Base-by-base conservation (phyloP, 1,140 invertebrate species). In the Tetramorium parvispinum region DNA sequence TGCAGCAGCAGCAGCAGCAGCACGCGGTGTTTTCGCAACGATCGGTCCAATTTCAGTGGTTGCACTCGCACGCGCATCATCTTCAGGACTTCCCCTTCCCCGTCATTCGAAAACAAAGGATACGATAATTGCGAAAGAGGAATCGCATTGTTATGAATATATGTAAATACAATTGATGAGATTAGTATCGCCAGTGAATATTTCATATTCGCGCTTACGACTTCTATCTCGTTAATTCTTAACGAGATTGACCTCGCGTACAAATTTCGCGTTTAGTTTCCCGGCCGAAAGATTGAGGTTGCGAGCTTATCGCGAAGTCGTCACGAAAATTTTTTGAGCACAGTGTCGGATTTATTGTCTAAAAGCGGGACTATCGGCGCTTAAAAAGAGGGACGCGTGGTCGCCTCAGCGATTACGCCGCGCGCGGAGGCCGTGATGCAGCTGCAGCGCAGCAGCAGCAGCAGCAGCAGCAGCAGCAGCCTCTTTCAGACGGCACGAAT, bases 11-110 rank as follows among this genome's bases (percentile, higher is more conserved):
- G 61, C 78, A 18, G 68, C 70, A 11, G 8, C 8, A 61, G 18
- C 21, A 46, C 21, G 61, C 66, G n/a, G 53, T 53, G 51, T 70
- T 90, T 90, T 87, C 59, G 75, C 88, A 86, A 87, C 86, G 70
- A 88, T 89, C 57, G 79, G 86, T 90, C 89, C 89, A 90, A 91
- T 90, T 90, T 88, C 77, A 87, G 51, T 32, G 49, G 61, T 55
- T n/a, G 46, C 55, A 32, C 27, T 51, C 71, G 53, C 66, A n/a
- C 61, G 51, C 18, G 21, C 70, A 24, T 49, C 24, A 43, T 18
- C 46, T 87, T 24, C 11, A 27, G 24, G 16, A 13, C 24, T 51
- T 37, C 27, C n/a, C 21, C 27, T 21, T 32, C 11, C 11, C n/a
- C 16, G 21, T 46, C 6, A 43, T 7, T 18, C 43, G 18, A 49